phyloP scores from a whole-genome alignment of 2,888 invertebrate species.

The Pollenia griseotomentosa region DNA sequence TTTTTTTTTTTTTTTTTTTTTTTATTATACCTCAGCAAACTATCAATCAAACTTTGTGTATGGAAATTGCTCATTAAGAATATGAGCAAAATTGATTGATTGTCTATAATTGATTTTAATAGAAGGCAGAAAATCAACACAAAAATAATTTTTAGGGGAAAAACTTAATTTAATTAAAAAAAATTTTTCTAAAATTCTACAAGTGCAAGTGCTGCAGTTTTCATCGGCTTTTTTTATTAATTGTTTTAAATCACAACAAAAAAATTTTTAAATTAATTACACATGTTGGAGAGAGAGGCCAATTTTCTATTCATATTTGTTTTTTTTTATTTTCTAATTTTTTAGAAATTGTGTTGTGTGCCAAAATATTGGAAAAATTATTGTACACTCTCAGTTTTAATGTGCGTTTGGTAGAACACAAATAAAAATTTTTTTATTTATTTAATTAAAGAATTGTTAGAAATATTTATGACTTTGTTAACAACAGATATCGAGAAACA shows the following conservation, averaged over 20 bases:
- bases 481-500: neutral
- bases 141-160: neutral
- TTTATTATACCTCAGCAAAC: neutral
- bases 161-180: neutral
- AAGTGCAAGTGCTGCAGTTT: neutral
- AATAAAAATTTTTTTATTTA: too few relatives aligned
- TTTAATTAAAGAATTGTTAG: neutral
- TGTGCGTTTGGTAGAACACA: neutral
- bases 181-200: neutral
- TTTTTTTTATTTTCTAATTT: neutral
- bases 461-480: slow-evolving; percentile 13
- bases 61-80: slow-evolving; percentile 37
- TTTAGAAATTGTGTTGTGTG: neutral
- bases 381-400: neutral
- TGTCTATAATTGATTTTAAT: slow-evolving; percentile 5
- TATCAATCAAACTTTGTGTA: slow-evolving; percentile 32
- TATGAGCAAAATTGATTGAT: slow-evolving; percentile 35
- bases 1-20: neutral
- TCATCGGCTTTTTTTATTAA: neutral
- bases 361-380: neutral
- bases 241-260: neutral
- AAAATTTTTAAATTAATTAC: slow-evolving; percentile 20
- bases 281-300: neutral
- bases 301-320: neutral
- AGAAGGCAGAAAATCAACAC: neutral